phyloP scores from a whole-genome alignment of 2,888 invertebrate genomes.

The Danaus chrysippus region DNA sequence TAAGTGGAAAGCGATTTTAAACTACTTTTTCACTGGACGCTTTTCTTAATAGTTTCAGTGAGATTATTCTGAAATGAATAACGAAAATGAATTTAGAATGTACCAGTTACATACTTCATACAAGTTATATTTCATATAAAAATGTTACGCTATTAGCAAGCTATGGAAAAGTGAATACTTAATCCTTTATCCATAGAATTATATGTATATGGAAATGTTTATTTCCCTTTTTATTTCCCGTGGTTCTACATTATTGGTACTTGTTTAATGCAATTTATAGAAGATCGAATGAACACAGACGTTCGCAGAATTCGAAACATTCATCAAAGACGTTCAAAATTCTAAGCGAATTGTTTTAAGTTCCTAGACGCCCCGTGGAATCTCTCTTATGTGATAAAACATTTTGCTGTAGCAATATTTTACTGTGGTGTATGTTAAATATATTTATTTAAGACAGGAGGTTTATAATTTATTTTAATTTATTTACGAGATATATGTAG shows the following conservation, averaged over 20 bases:
- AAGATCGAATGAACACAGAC: slow-evolving; percentile 17
- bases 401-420: neutral
- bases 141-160: too few species aligned
- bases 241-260: too few species aligned
- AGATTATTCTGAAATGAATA: neutral
- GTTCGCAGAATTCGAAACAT: slow-evolving; percentile 21
- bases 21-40: slow-evolving; percentile 17
- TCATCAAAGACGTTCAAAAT: slow-evolving; percentile 25
- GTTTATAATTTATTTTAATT: neutral
- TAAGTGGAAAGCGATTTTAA: slow-evolving; percentile 45
- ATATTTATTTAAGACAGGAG: neutral
- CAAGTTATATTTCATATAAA: too few species aligned
- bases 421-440: neutral
- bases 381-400: slow-evolving; percentile 45
- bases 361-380: slow-evolving; percentile 45
- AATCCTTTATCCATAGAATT: too few species aligned
- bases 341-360: slow-evolving; percentile 40
- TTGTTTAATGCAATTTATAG: neutral
- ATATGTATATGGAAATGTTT: too few species aligned
- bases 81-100: neutral
- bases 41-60: neutral
- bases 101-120: too few species aligned
- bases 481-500: neutral
- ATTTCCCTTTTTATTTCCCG: too few species aligned
- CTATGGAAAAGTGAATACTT: too few species aligned